phyloP scores from a whole-genome alignment of 2,113 vertebrate genomes.

The Ceuthmochares aereus region DNA sequence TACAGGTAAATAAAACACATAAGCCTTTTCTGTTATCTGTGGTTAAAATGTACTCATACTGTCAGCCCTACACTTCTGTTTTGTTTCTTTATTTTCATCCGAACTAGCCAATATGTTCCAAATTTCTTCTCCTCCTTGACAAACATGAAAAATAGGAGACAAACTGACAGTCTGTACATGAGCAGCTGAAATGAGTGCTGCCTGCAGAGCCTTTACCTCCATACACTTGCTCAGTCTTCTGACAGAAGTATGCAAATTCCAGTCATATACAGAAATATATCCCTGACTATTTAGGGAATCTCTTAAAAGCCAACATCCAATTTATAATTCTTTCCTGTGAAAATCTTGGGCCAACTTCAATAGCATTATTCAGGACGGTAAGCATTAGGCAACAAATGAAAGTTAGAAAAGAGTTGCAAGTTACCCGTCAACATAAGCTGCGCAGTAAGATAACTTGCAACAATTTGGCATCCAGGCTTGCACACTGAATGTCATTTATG shows the following conservation, averaged over 20 bases:
- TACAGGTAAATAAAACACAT: conserved; percentile 32
- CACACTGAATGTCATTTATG: neutral
- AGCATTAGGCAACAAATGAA: neutral
- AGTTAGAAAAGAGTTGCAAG: neutral
- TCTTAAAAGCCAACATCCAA: neutral
- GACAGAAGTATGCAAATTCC: neutral
- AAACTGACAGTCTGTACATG: neutral
- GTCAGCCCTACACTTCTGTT: neutral
- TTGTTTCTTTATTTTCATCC: neutral
- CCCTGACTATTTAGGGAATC: neutral
- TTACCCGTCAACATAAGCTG: neutral
- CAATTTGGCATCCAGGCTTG: neutral
- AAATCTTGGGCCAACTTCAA: neutral
- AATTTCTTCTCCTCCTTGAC: neutral
- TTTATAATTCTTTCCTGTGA: neutral
- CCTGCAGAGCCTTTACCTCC: neutral
- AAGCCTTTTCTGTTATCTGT: neutral
- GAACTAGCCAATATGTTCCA: neutral
- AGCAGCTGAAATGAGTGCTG: neutral
- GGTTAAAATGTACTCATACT: neutral
- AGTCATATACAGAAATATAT: neutral
- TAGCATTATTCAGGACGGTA: neutral
- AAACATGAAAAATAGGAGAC: neutral
- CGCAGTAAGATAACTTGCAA: neutral
- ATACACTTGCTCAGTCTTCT: neutral